A percentile compares a stretch with the other conserved stretches of the same genome.
Conservation (phyloP, 2,113 vertebrate genomes). For the Semnornis frantzii region DNA sequence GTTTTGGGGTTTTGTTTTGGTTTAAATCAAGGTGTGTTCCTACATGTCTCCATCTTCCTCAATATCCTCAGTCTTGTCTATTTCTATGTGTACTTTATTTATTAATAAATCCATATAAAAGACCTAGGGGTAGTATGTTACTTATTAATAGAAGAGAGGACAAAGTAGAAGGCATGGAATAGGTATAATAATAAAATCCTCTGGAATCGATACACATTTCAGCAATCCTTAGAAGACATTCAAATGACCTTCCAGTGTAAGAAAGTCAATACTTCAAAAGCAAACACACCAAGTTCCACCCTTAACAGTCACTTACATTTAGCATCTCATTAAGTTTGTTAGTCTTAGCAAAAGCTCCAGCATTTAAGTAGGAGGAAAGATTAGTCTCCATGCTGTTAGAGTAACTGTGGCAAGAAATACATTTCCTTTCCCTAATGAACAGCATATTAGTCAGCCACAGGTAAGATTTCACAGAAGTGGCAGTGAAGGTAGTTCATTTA, state of each 20-base stretch:
- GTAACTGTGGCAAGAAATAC: not conserved
- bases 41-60: not conserved
- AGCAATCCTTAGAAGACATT: constrained; percentile 9
- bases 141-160: not conserved
- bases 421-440: not conserved
- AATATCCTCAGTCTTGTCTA: not conserved
- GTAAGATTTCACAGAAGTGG: not conserved
- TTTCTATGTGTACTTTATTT: rapidly evolving
- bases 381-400: not conserved
- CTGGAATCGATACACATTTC: constrained; percentile 4
- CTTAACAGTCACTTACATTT: not conserved
- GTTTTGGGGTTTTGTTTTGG: not conserved
- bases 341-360: not conserved
- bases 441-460: not conserved
- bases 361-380: not conserved
- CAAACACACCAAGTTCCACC: not conserved
- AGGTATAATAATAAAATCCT: not conserved
- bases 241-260: not conserved
- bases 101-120: not conserved
- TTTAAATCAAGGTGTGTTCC: not conserved
- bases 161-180: not conserved
- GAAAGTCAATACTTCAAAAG: constrained; percentile 15
- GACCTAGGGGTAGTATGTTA: not conserved
- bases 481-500: not conserved
- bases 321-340: not conserved